A percentile compares a stretch with the other conserved stretches of the same genome.
Evolutionary conservation across 64 coral and sea anemone species (phyloP).

Genomic region (Actinia tenebrosa): DNA sequence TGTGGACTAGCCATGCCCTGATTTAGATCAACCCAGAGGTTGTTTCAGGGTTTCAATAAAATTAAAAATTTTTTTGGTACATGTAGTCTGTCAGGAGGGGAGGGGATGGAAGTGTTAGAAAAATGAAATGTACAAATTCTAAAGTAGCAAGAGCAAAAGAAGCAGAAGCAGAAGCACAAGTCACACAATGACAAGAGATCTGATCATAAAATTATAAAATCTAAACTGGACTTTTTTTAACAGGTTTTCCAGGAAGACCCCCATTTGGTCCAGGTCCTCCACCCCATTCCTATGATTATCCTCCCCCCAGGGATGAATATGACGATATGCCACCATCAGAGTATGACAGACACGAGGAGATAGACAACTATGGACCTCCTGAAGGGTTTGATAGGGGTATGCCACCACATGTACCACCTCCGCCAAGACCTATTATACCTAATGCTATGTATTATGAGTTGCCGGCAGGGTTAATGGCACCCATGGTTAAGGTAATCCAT

Average conservation of each 20-base stretch:
- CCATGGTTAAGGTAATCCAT: slow-evolving; percentile 65
- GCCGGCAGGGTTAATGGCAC: slow-evolving; percentile 93
- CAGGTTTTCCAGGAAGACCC: slow-evolving; percentile 46
- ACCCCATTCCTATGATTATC: slow-evolving; percentile 87
- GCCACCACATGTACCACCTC: slow-evolving; percentile 47
- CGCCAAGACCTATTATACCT: slow-evolving; percentile 81
- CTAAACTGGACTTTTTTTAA: background rate
- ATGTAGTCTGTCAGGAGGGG: no score
- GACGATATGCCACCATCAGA: slow-evolving; percentile 9
- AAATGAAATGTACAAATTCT: no score
- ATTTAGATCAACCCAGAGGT: no score
- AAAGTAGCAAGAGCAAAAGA: no score
- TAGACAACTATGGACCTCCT: slow-evolving; percentile 62
- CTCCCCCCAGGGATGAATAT: slow-evolving; percentile 50
- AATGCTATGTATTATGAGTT: slow-evolving; percentile 97
- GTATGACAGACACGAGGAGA: slow-evolving; percentile 37
- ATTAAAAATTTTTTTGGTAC: no score
- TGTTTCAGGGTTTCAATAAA: no score
- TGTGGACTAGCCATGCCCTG: no score
- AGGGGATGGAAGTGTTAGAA: no score
- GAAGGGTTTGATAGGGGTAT: slow-evolving; percentile 48
- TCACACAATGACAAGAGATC: no score
- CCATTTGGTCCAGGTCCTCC: slow-evolving; percentile 59
- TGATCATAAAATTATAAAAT: no score
- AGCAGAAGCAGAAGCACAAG: no score